Evolutionary conservation across 2,797 vertebrate genomes (phyloP), one percentile per base, ranked within the genome.

Genomic region (Melopsittacus undulatus): DNA sequence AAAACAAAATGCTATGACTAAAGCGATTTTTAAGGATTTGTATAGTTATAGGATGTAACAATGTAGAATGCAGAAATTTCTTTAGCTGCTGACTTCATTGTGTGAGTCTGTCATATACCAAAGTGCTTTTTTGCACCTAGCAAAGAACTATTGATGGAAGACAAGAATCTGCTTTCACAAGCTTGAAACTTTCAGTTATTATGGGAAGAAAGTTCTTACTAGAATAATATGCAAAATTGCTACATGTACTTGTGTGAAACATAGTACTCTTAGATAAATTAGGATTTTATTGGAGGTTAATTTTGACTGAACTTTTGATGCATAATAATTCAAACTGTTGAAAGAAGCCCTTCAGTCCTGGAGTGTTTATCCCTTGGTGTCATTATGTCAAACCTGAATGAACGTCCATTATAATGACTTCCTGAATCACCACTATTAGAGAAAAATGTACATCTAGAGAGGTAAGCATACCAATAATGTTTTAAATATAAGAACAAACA

Each of bases 61-160:
- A 56, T 63, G 78, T 67, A 90, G 83, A 94, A 87, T 49, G 24
- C 15, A 57, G 83, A 74, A 24, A 79, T 89, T 94, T 95, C 68
- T 82, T 89, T 68, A 79, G 48, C 68, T 63, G 32, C 68, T 80
- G 75, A 42, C 38, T 84, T 68, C 34, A 43, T 83, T 91, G 61
- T 66, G 54, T 81, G 54, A 63, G 67, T 9, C 63, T 95, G 74
- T 82, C 26, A 52, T 57, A 29, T 54, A 34, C n/a, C 43, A 16
- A 69, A 94, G 56, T 54, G n/a, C 23, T 48, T 83, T 83, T 72
- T 57, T 81, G 13, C 24, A 84, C 59, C 34, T 84, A 32, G 83
- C 45, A 45, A 78, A 57, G 34, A 75, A 7, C 38, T 42, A 14
- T 49, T 96, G 38, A 15, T 73, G n/a, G 64, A 38, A 84, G 62